These are phyloP conservation scores for Tipula lateralis DNA, from an alignment of 2,888 invertebrate genomes.

Conservation along the genomic window DNA sequence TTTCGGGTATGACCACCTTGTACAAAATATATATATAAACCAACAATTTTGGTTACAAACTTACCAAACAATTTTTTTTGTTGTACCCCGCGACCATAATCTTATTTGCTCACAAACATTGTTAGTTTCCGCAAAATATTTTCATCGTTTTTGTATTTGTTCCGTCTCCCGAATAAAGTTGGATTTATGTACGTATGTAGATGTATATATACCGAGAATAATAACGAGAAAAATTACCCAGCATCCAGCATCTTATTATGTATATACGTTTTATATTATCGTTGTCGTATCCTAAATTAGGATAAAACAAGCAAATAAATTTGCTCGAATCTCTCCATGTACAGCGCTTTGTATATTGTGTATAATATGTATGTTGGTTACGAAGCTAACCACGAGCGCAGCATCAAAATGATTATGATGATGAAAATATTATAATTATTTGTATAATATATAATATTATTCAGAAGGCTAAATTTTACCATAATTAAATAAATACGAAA, in stretches of 20 bases:
- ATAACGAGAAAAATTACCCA: constrained; percentile 4
- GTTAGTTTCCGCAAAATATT: background rate
- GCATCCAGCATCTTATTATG: background rate
- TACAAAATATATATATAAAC: no score
- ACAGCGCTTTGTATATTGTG: background rate
- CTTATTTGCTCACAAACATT: background rate
- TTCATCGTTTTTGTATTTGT: background rate
- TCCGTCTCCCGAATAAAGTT: background rate
- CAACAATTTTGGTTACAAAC: no score
- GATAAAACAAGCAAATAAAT: constrained; percentile 19
- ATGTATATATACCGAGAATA: no score
- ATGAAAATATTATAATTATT: constrained; percentile 3
- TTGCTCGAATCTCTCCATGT: background rate
- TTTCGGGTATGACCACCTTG: no score
- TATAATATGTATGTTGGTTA: no score
- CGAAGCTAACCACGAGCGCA: background rate
- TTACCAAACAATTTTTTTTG: no score
- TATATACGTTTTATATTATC: background rate
- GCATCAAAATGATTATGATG: background rate
- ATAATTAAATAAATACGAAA: background rate
- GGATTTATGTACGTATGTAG: background rate
- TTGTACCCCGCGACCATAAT: no score
- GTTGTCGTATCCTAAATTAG: background rate
- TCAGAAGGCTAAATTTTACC: background rate
- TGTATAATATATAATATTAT: background rate